Conservation (phyloP, 2,888 invertebrate genomes). For the Chironomus riparius region DNA sequence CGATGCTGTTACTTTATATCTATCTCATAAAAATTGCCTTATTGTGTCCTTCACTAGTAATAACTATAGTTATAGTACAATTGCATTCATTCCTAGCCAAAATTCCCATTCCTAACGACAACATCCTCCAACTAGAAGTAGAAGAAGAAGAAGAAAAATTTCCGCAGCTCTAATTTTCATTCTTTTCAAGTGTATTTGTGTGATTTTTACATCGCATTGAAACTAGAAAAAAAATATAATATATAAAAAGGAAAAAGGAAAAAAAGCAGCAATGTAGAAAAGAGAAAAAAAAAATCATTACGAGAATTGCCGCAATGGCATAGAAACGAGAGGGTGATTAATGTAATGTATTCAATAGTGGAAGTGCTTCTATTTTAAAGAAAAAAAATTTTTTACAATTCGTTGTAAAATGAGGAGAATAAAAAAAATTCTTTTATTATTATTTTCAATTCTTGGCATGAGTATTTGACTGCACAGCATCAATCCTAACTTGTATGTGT, state of each 20-base stretch:
- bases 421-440: not conserved
- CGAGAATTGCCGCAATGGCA: constrained; percentile 9
- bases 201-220: not conserved
- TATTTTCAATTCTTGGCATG: not conserved
- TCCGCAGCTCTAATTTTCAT: not conserved
- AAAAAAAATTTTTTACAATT: not conserved
- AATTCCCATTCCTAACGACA: no score
- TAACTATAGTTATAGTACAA: no score
- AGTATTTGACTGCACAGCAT: not conserved
- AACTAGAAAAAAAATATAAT: not conserved
- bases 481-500: not conserved
- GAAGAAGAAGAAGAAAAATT: not conserved
- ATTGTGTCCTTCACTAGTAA: no score
- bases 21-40: no score
- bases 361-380: not conserved
- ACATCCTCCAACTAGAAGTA: no score
- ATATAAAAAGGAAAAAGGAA: not conserved
- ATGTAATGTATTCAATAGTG: constrained; percentile 16
- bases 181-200: not conserved
- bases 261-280: not conserved
- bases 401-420: not conserved
- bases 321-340: constrained; percentile 17
- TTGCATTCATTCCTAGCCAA: no score
- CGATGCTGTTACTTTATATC: no score
- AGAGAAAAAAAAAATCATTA: not conserved